phyloP scores from a whole-genome alignment of 1,140 invertebrate genomes.

The Drosophila sechellia region DNA sequence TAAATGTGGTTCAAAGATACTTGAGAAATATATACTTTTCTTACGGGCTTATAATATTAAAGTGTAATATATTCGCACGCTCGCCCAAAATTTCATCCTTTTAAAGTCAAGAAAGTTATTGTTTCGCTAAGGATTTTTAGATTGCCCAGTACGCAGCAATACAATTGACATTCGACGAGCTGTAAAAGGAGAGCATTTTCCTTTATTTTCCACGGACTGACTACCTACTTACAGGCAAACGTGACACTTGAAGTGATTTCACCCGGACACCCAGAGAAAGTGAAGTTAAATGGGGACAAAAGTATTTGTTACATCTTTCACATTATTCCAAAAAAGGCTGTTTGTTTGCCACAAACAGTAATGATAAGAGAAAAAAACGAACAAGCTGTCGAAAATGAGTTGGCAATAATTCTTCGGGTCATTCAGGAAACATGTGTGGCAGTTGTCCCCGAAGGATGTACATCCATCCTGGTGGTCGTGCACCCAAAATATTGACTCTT shows the following conservation, averaged over 20 bases:
- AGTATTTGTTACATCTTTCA: slow-evolving; percentile 48
- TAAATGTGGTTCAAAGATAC: no score
- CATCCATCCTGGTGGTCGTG: slow-evolving; percentile 46
- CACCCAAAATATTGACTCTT: slow-evolving; percentile 46
- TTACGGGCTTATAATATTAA: no score
- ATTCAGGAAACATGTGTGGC: slow-evolving; percentile 56
- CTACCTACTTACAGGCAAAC: slow-evolving; percentile 35
- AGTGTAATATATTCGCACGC: no score
- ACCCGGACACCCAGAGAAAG: slow-evolving; percentile 39
- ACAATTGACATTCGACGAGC: slow-evolving; percentile 31
- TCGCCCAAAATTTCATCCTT: no score
- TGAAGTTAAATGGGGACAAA: slow-evolving; percentile 46
- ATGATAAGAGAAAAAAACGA: slow-evolving; percentile 47
- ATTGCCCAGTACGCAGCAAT: slow-evolving; percentile 1
- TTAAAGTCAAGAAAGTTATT: neutral
- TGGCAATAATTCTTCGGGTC: slow-evolving; percentile 49
- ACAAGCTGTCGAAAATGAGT: slow-evolving; percentile 33
- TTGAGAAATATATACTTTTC: no score
- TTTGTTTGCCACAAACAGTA: slow-evolving; percentile 41
- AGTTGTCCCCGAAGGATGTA: slow-evolving; percentile 24
- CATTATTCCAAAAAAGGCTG: slow-evolving; percentile 41
- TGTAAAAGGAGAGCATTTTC: slow-evolving; percentile 26
- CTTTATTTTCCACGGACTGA: slow-evolving; percentile 3
- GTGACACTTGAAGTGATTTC: slow-evolving; percentile 45
- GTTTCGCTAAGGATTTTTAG: slow-evolving; percentile 1